Evolutionary conservation across 1,140 invertebrate genomes (phyloP).

Genomic region (Meloidogyne hapla): DNA sequence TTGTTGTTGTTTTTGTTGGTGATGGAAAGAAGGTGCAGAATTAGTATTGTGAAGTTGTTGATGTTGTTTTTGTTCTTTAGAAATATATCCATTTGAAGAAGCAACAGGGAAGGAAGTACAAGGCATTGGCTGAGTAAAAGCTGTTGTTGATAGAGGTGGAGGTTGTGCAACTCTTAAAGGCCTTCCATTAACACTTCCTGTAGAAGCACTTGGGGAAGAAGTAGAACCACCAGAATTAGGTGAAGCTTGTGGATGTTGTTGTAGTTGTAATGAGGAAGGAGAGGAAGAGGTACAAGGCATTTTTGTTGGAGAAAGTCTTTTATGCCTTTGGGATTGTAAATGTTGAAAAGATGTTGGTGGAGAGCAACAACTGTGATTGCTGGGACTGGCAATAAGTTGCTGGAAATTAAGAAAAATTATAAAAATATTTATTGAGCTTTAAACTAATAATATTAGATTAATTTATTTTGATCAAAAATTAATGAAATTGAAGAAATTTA

Average conservation of each 20-base stretch:
- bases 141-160: slow-evolving; percentile 15
- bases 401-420: not conserved
- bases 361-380: not conserved
- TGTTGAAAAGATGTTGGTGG: not conserved
- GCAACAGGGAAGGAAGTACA: not conserved
- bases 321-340: not conserved
- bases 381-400: not conserved
- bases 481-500: no score
- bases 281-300: slow-evolving; percentile 12
- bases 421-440: no score
- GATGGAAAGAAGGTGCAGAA: not conserved
- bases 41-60: not conserved
- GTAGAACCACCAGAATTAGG: not conserved
- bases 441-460: no score
- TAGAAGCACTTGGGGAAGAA: slow-evolving; percentile 6
- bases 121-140: slow-evolving; percentile 5
- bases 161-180: slow-evolving; percentile 24
- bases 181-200: not conserved
- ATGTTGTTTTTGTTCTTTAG: not conserved
- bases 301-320: not conserved
- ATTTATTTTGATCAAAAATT: no score
- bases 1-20: not conserved
- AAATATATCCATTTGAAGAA: not conserved
- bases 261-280: not conserved
- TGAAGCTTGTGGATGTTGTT: slow-evolving; percentile 1